Base-by-base conservation (phyloP, 2,113 vertebrate species). In the Zosterops hypoxanthus region DNA sequence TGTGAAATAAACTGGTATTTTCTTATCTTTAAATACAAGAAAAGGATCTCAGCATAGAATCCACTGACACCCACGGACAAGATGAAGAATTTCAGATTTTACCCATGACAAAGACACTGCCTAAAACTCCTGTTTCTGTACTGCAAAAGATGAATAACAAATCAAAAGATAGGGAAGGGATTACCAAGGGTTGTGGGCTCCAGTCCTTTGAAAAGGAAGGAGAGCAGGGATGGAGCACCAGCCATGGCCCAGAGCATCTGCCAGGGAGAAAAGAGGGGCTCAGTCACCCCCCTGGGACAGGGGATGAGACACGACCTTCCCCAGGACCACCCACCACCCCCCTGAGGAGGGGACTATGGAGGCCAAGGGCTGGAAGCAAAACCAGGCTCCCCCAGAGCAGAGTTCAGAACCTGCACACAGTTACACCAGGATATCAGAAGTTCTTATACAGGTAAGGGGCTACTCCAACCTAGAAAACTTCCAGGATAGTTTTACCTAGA, bases 41-140 rank as follows among this genome's bases (percentile, higher is more conserved):
- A 75, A 90, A 85, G 81, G 61, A 84, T 36, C 73, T 94, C 84
- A 68, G 83, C 69, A 79, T 61, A 92, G 86, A 95, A 88, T 52
- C 77, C 63, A 89, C 83, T 66, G 56, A 86, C 23, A 64, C 20
- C 36, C 50, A 60, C 0, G 2, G 46, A 71, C 22, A 69, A 87
- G 81, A 49, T 12, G 28, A 94, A 89, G n/a, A 89, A 55, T 73
- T 87, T 86, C 49, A 46, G 46, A 56, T 36, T n/a, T 65, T 59
- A 73, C 21, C 24, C 1, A 5, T 77, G 39, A 77, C 22, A 93
- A 73, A 93, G 70, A n/a, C 18, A 68, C 7, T 47, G 56, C 47
- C 64, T 63, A 36, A 55, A 76, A 60, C 28, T 49, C 69, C 18
- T 34, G n/a, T 47, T 96, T 83, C 68, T 88, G 33, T 4, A 88